Percentiles rank a stretch among this genome's conserved stretches.
phyloP scores from a whole-genome alignment of 23 tunicate species.

The Diplosoma virens region DNA sequence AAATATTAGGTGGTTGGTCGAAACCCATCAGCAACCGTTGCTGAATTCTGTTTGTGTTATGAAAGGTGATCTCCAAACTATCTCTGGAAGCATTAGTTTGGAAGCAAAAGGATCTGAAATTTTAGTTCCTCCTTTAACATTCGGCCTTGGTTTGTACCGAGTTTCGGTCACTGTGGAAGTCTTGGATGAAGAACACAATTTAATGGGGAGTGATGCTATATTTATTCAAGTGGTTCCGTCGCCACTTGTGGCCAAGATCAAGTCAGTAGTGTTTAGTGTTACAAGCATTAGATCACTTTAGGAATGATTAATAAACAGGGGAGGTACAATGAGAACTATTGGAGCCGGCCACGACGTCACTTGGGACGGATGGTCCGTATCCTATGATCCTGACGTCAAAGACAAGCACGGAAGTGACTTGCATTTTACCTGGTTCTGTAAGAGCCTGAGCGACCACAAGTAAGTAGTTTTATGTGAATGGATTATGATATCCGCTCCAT shows the following conservation, averaged over 20 bases:
- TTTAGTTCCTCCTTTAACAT: slow-evolving; percentile 76
- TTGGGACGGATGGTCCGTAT: slow-evolving; percentile 60
- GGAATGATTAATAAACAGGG: slow-evolving; percentile 60
- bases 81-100: slow-evolving; percentile 37
- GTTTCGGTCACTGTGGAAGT: slow-evolving; percentile 53
- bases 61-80: slow-evolving; percentile 13
- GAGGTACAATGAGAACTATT: slow-evolving; percentile 86
- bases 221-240: slow-evolving; percentile 65
- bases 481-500: neutral
- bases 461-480: neutral
- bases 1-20: too few relatives aligned
- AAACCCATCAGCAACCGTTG: too few relatives aligned
- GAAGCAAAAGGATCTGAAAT: slow-evolving; percentile 74
- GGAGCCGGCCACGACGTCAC: slow-evolving; percentile 73
- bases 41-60: too few relatives aligned
- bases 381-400: slow-evolving; percentile 77
- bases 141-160: slow-evolving; percentile 63
- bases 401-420: slow-evolving; percentile 27
- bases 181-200: slow-evolving; percentile 65
- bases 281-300: too few relatives aligned
- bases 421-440: slow-evolving; percentile 73
- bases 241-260: slow-evolving; percentile 75
- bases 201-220: slow-evolving; percentile 51
- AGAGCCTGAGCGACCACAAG: slow-evolving; percentile 75
- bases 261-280: too few relatives aligned